phyloP scores from a whole-genome alignment of 1,140 invertebrate genomes.

The Macrostomum lignano region DNA sequence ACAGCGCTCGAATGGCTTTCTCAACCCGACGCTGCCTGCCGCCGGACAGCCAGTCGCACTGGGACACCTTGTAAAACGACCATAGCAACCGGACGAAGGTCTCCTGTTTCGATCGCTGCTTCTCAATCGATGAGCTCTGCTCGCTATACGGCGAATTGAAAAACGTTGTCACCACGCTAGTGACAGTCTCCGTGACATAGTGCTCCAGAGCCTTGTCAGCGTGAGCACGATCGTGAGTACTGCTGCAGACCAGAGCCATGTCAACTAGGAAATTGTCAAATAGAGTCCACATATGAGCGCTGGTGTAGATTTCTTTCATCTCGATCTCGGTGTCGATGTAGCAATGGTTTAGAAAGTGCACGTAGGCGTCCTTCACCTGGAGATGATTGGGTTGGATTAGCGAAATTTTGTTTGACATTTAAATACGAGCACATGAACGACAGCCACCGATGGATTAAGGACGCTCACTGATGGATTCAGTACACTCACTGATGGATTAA shows the following conservation, averaged over 20 bases:
- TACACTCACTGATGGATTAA: too few species aligned
- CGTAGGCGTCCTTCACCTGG: constrained; percentile 92
- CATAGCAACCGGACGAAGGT: constrained; percentile 52
- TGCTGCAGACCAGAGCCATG: constrained; percentile 38
- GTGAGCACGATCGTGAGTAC: constrained; percentile 35
- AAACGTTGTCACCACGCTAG: constrained; percentile 76
- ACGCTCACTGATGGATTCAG: too few species aligned
- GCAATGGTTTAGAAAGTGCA: constrained; percentile 94
- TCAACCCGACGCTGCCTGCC: constrained; percentile 65
- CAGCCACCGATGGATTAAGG: too few species aligned
- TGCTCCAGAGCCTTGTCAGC: constrained; percentile 48
- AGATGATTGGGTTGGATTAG: too few species aligned
- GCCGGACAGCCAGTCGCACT: constrained; percentile 55
- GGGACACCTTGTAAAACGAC: constrained; percentile 59
- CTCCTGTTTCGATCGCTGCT: constrained; percentile 18
- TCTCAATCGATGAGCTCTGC: constrained; percentile 72
- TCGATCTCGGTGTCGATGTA: constrained; percentile 98
- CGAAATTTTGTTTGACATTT: too few species aligned
- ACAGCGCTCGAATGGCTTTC: constrained; percentile 66
- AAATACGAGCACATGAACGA: too few species aligned
- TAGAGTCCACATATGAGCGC: constrained; percentile 72
- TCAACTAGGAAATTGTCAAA: constrained; percentile 86
- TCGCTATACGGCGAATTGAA: constrained; percentile 90
- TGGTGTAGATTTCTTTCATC: constrained; percentile 96
- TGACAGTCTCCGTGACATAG: constrained; percentile 69